These are phyloP conservation scores for Buteo buteo DNA, from an alignment of 2,113 vertebrate species.

Conservation along the genomic window DNA sequence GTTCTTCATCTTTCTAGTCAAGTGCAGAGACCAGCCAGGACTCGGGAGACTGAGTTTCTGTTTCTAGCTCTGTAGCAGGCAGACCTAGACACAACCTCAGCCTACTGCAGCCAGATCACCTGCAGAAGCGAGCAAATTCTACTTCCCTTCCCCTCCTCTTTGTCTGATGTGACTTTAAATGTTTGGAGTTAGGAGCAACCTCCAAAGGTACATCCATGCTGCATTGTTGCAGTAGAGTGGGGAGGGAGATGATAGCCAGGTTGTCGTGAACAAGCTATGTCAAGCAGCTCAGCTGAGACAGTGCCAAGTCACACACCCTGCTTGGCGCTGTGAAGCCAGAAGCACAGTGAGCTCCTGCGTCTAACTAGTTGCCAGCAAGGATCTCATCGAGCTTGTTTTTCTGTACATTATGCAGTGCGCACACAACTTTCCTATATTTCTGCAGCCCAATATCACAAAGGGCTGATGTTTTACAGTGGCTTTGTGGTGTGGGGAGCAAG, in stretches of 20 bases:
- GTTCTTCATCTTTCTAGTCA: not conserved
- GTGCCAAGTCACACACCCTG: not conserved
- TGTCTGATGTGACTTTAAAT: not conserved
- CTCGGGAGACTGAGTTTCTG: not conserved
- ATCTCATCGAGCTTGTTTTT: not conserved
- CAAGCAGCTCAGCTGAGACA: not conserved
- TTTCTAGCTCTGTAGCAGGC: not conserved
- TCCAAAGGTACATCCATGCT: not conserved
- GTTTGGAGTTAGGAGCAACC: not conserved
- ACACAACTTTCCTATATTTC: not conserved
- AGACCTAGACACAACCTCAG: not conserved
- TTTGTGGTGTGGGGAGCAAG: not conserved
- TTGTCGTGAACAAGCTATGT: not conserved
- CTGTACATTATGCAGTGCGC: not conserved
- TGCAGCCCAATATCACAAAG: not conserved
- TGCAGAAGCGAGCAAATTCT: not conserved
- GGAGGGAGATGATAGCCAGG: not conserved
- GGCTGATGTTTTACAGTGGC: not conserved
- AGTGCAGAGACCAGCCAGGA: not conserved
- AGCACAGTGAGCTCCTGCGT: not conserved
- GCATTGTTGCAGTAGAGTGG: not conserved
- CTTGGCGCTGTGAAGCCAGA: not conserved
- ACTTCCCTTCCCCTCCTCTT: not conserved
- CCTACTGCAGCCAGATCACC: not conserved
- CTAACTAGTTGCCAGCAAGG: not conserved